phyloP scores from a whole-genome alignment of 2,888 invertebrate species.

The Acanthoscelides obtectus region DNA sequence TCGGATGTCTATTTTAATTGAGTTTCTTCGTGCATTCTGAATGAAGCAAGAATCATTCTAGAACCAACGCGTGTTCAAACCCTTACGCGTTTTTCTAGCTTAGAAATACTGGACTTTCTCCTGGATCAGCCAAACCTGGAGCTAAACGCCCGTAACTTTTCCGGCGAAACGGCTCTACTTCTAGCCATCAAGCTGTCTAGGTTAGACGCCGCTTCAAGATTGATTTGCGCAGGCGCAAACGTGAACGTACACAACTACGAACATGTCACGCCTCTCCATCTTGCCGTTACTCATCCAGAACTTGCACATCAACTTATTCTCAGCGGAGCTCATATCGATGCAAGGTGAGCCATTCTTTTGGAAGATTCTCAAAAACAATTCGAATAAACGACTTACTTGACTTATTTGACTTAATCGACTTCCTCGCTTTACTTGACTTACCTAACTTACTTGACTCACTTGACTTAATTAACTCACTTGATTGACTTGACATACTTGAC shows the following conservation, averaged over 20 bases:
- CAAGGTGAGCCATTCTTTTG: constrained; percentile 3
- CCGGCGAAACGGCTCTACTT: constrained; percentile 31
- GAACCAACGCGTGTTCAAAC: no score
- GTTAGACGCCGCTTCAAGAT: constrained; percentile 18
- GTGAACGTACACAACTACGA: constrained; percentile 28
- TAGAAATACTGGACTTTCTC: constrained; percentile 28
- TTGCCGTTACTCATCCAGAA: constrained; percentile 23
- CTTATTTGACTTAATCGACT: no score
- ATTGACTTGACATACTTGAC: no score
- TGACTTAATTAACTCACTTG: no score
- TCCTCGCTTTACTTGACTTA: no score
- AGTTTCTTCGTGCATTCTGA: no score
- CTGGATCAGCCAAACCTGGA: constrained; percentile 23
- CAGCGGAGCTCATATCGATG: constrained; percentile 31
- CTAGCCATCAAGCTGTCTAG: constrained; percentile 22
- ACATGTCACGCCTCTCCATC: constrained; percentile 30
- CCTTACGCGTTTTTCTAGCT: constrained; percentile 21
- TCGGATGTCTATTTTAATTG: no score
- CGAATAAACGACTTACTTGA: no score
- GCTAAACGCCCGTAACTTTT: constrained; percentile 29
- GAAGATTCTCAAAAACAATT: neutral
- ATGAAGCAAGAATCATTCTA: no score
- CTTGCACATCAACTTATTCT: constrained; percentile 27
- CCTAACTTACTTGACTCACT: no score
- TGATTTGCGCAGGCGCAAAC: constrained; percentile 30